Base-by-base conservation (phyloP, 2,888 invertebrate genomes). In the Andricus quercusramuli region DNA sequence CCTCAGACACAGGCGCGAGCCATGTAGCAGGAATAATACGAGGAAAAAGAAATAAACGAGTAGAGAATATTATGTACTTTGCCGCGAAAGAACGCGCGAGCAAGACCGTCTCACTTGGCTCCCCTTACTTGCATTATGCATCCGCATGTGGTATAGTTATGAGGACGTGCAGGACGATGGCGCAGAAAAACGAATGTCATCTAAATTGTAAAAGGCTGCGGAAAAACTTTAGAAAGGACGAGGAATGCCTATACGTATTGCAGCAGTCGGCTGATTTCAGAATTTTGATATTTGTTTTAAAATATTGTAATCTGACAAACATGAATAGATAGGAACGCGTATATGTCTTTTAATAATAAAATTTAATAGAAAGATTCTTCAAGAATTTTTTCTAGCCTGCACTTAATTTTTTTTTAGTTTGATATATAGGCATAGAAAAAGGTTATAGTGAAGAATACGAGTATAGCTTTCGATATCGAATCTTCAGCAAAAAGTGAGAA, bases 41-140 rank as follows among this genome's bases (percentile, higher is more conserved):
- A 79, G 80, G 82, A 82, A 84, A 80, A 78, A 81, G 79, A 82
- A 80, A 41, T 64, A 47, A 65, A 74, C 17, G 44, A 74, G 51
- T 65, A 78, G 78, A 77, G 83, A 85, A 86, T 83, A 86, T 84
- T 82, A 85, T 84, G 85, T 83, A 85, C 83, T 82, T 83, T 84
- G 85, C 85, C 82, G 81, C 82, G 78, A 81, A 80, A 67, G 67
- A 67, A 67, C 67, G 67, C 67, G 67, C 67, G 67, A 67, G 67
- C 67, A 41, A 83, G 84, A 82, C 78, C 82, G 82, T 84, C 85
- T 84, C 78, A 81, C 85, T 80, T 78, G 65, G 80, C 78, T 41
- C 78, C 77, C 68, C 77, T 59, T 44, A 79, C 81, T 84, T 88
- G 86, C 86, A 86, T 89, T 86, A 88, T 89, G 88, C 88, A 88